Evolutionary conservation across 1,140 invertebrate species (phyloP).

Genomic region (Dendrolimus punctatus): DNA sequence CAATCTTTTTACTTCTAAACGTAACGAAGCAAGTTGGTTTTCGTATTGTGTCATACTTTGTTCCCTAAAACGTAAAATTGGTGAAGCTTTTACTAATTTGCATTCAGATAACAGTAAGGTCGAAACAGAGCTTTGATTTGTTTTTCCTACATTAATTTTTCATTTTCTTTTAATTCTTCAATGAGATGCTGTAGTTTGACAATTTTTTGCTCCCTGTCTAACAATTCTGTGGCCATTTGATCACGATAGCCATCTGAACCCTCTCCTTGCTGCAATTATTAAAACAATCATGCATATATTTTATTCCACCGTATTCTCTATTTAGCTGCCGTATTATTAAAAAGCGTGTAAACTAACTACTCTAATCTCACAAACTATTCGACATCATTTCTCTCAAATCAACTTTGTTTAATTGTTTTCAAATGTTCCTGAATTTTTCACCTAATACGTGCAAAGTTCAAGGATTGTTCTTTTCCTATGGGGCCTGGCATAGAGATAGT

Average conservation of each 20-base stretch:
- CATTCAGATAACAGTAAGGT: too few relatives aligned
- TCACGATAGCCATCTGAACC: conserved; percentile 33
- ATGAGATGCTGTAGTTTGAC: conserved; percentile 40
- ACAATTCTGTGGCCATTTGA: conserved; percentile 47
- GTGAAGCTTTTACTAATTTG: too few relatives aligned
- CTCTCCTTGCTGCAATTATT: conserved; percentile 45
- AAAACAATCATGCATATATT: not conserved
- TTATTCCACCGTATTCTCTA: too few relatives aligned
- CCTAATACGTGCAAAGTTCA: too few relatives aligned
- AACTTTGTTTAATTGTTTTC: too few relatives aligned
- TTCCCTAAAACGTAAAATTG: conserved; percentile 30
- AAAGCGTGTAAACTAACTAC: too few relatives aligned
- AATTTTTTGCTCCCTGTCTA: conserved; percentile 51
- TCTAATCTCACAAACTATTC: too few relatives aligned
- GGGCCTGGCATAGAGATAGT: too few relatives aligned
- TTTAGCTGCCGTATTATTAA: too few relatives aligned
- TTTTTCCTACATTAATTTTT: conserved; percentile 39
- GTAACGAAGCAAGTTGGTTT: conserved; percentile 38
- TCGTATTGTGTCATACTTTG: conserved; percentile 54
- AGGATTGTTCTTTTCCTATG: too few relatives aligned
- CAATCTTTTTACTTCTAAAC: conserved; percentile 45
- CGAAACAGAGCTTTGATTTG: not conserved
- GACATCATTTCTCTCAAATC: too few relatives aligned
- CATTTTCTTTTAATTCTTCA: conserved; percentile 45
- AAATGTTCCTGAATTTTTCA: too few relatives aligned